Conservation (phyloP, 2,113 vertebrate genomes). For the Apeltes quadracus region DNA sequence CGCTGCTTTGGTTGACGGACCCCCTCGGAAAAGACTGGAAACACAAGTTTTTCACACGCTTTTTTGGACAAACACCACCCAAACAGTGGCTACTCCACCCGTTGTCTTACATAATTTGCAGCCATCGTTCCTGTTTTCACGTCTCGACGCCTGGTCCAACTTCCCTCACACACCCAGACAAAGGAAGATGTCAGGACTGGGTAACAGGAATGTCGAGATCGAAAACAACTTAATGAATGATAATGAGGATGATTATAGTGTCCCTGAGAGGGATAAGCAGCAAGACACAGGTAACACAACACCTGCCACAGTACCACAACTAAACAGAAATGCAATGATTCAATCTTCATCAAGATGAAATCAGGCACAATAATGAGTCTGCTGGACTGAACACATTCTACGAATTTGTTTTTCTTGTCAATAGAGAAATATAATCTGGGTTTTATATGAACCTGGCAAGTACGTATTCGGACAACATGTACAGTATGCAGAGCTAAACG, state of each 20-base stretch:
- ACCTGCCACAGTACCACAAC: not conserved
- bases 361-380: not conserved
- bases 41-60: too few relatives aligned
- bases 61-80: too few relatives aligned
- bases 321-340: not conserved
- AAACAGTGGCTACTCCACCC: too few relatives aligned
- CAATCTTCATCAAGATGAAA: not conserved
- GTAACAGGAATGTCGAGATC: not conserved
- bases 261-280: not conserved
- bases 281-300: not conserved
- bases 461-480: not conserved
- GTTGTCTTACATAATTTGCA: not conserved
- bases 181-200: not conserved
- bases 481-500: not conserved
- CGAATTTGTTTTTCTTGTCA: too few relatives aligned
- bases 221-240: not conserved
- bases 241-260: not conserved
- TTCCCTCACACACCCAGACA: not conserved
- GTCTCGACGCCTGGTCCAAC: not conserved
- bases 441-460: not conserved
- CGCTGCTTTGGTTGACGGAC: too few relatives aligned
- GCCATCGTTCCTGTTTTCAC: slow-evolving; percentile 38
- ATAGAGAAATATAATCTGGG: not conserved
- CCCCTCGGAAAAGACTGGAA: too few relatives aligned
- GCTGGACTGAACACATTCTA: not conserved